Evolutionary conservation across 2,888 invertebrate species (phyloP), one percentile per base, ranked within the genome.

Genomic region (Ischnura elegans): DNA sequence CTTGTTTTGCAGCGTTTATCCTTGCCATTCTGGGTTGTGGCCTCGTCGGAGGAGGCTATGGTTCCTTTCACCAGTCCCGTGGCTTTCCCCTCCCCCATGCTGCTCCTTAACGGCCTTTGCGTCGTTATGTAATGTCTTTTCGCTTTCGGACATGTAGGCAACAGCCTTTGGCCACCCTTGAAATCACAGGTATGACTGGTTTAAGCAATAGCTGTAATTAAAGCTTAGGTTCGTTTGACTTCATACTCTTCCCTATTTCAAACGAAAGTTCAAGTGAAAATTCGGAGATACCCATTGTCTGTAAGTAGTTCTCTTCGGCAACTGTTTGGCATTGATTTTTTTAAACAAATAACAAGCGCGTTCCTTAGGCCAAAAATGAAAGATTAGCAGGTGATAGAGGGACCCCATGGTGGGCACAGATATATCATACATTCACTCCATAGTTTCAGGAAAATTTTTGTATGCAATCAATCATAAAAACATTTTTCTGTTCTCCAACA

Each of bases 51-150:
- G 61, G 61, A 61, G n/a, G 61, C 61, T 8, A 61, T n/a, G 61
- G 61, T n/a, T 61, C 61, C 61, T 61, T 61, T 61, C 61, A 61
- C 61, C 61, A 61, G n/a, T 61, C n/a, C n/a, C n/a, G n/a, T n/a
- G 25, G 51, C 13, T 13, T 25, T n/a, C n/a, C n/a, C n/a, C 61
- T 61, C 61, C 25, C 5, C 61, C 21, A 19, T 5, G 21, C 61
- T 61, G n/a, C 61, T n/a, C n/a, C n/a, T n/a, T 61, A 19, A 13
- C 51, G 2, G 13, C n/a, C n/a, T 61, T 61, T 61, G 61, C 61
- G n/a, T n/a, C n/a, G 61, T 61, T 61, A 61, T 19, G n/a, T 19
- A 61, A 61, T 61, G 10, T 61, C 61, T 19, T n/a, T 6, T n/a
- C 61, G 61, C 3, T 3, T 25, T 61, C 61, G 4, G 19, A 61